Evolutionary conservation across 2,113 vertebrate genomes (phyloP), one percentile per base, ranked within the genome.

Genomic region (Prochilodus magdalenae): DNA sequence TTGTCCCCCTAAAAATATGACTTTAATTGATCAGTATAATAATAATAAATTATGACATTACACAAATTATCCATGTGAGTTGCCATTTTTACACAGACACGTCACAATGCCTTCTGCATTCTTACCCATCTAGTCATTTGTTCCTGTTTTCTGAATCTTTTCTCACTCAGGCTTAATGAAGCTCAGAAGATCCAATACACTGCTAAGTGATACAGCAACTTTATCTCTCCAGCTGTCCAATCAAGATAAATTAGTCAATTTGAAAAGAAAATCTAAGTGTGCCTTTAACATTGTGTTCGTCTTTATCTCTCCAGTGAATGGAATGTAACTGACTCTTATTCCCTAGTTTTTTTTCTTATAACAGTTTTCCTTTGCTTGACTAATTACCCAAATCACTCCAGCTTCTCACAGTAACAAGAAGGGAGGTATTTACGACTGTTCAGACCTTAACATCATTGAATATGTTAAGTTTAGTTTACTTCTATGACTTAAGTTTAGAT

Each of bases 351-450:
- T 51, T 14, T 71, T 55, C 7, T n/a, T n/a, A n/a, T n/a, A 47
- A 77, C 36, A 53, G 80, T 5, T 77, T 79, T 73, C 83, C 53
- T 69, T 0, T 79, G 72, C 57, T 30, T 89, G 92, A 83, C 81
- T 90, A 90, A 94, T 93, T 90, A 92, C 92, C 87, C 85, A 82
- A 88, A 93, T 93, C 91, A 92, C 92, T 26, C 65, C 5, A n/a
- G 40, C 20, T 13, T 22, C 36, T 20, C 53, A 55, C 16, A 55
- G 7, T 6, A 55, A 55, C 18, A 22, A 22, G 3, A n/a, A n/a
- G n/a, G n/a, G n/a, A n/a, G n/a, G n/a, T n/a, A n/a, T n/a, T n/a
- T n/a, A n/a, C n/a, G n/a, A n/a, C n/a, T n/a, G n/a, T n/a, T n/a
- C n/a, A n/a, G n/a, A n/a, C n/a, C n/a, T n/a, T n/a, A n/a, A n/a